Conservation (phyloP, 2,888 invertebrate genomes). For the Drosophila nigritarsus region DNA sequence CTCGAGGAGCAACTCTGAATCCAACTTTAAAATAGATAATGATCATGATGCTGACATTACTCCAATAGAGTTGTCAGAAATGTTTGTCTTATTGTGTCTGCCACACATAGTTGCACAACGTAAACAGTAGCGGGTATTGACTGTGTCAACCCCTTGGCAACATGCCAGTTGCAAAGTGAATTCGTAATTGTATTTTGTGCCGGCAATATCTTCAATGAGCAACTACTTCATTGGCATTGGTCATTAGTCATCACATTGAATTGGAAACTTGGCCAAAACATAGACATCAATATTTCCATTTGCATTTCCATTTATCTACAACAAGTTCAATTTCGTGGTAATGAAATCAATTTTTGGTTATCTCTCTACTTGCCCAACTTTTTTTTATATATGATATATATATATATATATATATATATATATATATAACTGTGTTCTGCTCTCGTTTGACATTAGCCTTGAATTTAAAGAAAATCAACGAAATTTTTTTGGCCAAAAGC, state of each 20-base stretch:
- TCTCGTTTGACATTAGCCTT: conserved; percentile 8
- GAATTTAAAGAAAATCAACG: neutral
- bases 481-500: neutral
- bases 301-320: neutral
- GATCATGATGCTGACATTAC: neutral
- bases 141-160: neutral
- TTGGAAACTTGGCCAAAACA: conserved; percentile 22
- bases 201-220: conserved; percentile 2
- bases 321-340: conserved; percentile 31
- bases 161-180: neutral
- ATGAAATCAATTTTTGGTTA: conserved; percentile 54
- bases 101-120: neutral
- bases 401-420: neutral
- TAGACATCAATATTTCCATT: conserved; percentile 1
- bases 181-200: neutral
- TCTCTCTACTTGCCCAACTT: conserved; percentile 15
- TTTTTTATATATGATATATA: neutral
- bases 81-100: neutral
- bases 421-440: neutral
- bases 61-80: neutral
- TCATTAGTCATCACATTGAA: conserved; percentile 20
- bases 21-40: neutral
- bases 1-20: neutral
- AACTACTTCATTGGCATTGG: neutral
- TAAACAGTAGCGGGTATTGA: neutral